These are phyloP conservation scores for Eupithecia pulchellata DNA, from an alignment of 2,888 invertebrate species.

Conservation along the genomic window DNA sequence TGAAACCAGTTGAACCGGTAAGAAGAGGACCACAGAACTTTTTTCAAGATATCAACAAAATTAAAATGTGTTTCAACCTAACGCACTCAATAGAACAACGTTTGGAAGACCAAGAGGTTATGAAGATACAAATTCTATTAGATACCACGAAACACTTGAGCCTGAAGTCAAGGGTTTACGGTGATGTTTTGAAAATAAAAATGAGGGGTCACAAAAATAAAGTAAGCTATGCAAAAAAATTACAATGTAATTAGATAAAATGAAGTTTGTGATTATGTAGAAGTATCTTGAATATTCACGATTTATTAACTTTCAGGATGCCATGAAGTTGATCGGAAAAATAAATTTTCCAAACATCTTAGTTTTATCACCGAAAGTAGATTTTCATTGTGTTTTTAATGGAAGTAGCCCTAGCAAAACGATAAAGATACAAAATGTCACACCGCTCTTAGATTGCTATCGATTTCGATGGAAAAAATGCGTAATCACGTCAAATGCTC, in stretches of 20 bases:
- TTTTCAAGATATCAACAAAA: conserved; percentile 77
- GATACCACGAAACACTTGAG: conserved; percentile 75
- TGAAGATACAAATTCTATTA: conserved; percentile 77
- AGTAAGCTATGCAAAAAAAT: conserved; percentile 47
- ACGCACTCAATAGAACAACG: conserved; percentile 70
- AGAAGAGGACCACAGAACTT: conserved; percentile 68
- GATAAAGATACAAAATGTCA: conserved; percentile 74
- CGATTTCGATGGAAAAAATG: conserved; percentile 73
- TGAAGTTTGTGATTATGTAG: no score
- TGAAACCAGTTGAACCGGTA: conserved; percentile 67
- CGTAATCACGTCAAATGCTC: conserved; percentile 49
- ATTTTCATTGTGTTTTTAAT: conserved; percentile 86
- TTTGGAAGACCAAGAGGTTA: conserved; percentile 74
- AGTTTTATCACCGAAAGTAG: conserved; percentile 81
- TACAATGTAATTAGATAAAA: not conserved
- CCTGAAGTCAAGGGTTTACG: conserved; percentile 72
- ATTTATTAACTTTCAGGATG: conserved; percentile 79
- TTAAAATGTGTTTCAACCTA: conserved; percentile 75
- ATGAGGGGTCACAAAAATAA: conserved; percentile 79
- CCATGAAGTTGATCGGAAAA: conserved; percentile 86
- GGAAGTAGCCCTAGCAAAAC: conserved; percentile 70
- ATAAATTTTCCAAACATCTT: conserved; percentile 89
- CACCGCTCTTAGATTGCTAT: conserved; percentile 74
- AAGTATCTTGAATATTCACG: not conserved
- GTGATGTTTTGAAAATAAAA: conserved; percentile 72